Evolutionary conservation across 2,888 invertebrate species (phyloP), one percentile per base, ranked within the genome.

Genomic region (Desoria tigrina): DNA sequence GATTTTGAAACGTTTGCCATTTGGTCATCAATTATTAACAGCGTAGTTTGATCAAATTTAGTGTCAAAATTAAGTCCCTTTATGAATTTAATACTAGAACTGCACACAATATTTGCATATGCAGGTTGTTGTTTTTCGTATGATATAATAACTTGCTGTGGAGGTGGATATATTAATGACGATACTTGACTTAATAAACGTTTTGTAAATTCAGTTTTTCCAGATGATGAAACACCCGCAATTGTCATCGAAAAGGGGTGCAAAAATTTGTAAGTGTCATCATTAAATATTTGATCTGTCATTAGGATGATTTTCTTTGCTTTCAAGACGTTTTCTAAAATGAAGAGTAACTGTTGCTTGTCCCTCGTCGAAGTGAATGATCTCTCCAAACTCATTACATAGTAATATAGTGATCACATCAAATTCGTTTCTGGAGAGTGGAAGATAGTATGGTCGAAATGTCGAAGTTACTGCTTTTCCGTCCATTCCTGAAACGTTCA

Each of bases 321-420:
- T n/a, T n/a, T n/a, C n/a, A n/a, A n/a, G n/a, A n/a, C n/a, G n/a
- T 32, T 32, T 45, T 45, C 45, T 24, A 56, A 62, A 56, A 45
- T 62, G 62, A 6, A 62, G 49, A 16, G 45, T 21, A 27, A 62
- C 21, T 9, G 56, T 49, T 26, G 23, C 16, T 6, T 42, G 56
- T 6, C 62, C 62, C 14, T 49, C 14, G 11, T 62, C 45, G 32
- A 62, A 56, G 18, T 45, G 6, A 2, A 62, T 3, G 26, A n/a
- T 1, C 37, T 62, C 56, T 4, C 56, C 62, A 37, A 56, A 62
- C 37, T 62, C 62, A 23, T 62, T 62, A 27, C 62, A 62, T 21
- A 56, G 37, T 24, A 55, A 21, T 3, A 62, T 24, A 9, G 21
- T 9, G 3, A 62, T 49, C 2, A 23, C 54, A 28, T 62, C 62